Evolutionary conservation across 2,888 invertebrate genomes (phyloP).

Genomic region (Bimastos eiseni): DNA sequence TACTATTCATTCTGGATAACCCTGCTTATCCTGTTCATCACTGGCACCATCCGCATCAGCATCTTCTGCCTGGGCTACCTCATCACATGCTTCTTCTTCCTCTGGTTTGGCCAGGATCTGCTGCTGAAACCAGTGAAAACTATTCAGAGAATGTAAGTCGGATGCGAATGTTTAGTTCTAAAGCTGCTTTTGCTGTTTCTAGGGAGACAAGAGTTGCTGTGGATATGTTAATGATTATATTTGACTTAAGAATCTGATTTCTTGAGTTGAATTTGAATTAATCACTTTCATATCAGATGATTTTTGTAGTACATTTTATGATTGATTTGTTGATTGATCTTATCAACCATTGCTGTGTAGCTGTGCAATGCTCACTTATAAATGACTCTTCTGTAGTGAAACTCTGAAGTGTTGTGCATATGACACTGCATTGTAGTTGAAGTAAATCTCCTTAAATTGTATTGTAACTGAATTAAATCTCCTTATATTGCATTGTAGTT

Average conservation of each 20-base stretch:
- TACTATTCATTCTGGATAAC: constrained; percentile 94
- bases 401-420: no score
- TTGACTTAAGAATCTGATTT: not conserved
- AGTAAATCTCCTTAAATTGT: not conserved
- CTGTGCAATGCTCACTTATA: no score
- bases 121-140: constrained; percentile 83
- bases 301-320: not conserved
- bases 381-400: no score
- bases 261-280: not conserved
- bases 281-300: not conserved
- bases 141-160: constrained; percentile 69
- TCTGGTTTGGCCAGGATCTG: constrained; percentile 98
- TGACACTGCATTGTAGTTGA: not conserved
- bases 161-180: not conserved
- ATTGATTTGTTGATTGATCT: no score
- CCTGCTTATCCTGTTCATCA: constrained; percentile 89
- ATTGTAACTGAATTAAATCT: not conserved
- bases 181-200: not conserved
- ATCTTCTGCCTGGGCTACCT: constrained; percentile 94
- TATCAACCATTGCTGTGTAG: no score
- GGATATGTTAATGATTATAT: not conserved
- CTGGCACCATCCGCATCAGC: constrained; percentile 91
- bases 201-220: not conserved
- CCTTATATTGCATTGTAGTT: not conserved
- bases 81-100: constrained; percentile 89